Evolutionary conservation across 2,113 vertebrate genomes (phyloP).

Genomic region (Ameiurus melas): DNA sequence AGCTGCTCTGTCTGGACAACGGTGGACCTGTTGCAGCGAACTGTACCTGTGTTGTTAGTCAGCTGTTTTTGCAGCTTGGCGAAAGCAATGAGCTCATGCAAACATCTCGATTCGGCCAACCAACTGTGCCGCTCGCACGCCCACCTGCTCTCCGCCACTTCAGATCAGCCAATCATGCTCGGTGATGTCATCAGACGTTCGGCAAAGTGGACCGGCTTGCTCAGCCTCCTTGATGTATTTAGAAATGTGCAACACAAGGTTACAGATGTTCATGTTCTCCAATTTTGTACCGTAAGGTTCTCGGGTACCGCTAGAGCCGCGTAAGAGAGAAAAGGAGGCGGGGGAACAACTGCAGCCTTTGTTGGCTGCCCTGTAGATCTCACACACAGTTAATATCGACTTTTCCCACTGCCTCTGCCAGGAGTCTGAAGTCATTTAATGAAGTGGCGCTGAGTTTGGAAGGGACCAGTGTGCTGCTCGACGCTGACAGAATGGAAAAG

Average conservation of each 20-base stretch:
- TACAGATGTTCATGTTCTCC: neutral
- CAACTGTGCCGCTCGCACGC: neutral
- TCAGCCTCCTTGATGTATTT: too few species aligned
- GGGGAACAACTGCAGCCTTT: slow-evolving; percentile 71
- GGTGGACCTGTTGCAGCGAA: slow-evolving; percentile 21
- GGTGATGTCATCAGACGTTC: neutral
- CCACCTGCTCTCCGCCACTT: slow-evolving; percentile 45
- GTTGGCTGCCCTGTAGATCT: slow-evolving; percentile 71
- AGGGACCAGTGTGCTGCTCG: slow-evolving; percentile 73
- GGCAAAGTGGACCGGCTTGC: neutral
- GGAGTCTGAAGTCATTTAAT: slow-evolving; percentile 81
- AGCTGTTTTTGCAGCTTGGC: slow-evolving; percentile 36
- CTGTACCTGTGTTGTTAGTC: slow-evolving; percentile 33
- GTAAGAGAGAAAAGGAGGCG: slow-evolving; percentile 29
- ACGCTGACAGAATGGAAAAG: slow-evolving; percentile 83
- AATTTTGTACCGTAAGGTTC: neutral
- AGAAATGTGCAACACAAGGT: neutral
- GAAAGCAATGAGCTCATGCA: slow-evolving; percentile 47
- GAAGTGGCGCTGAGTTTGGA: slow-evolving; percentile 76
- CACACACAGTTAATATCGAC: slow-evolving; percentile 78
- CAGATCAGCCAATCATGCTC: slow-evolving; percentile 32
- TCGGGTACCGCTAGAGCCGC: slow-evolving; percentile 62
- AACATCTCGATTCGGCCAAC: slow-evolving; percentile 34
- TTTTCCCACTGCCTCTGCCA: slow-evolving; percentile 77
- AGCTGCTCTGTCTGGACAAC: slow-evolving; percentile 33